phyloP scores from a whole-genome alignment of 2,888 invertebrate species.

The Andrena camellia region DNA sequence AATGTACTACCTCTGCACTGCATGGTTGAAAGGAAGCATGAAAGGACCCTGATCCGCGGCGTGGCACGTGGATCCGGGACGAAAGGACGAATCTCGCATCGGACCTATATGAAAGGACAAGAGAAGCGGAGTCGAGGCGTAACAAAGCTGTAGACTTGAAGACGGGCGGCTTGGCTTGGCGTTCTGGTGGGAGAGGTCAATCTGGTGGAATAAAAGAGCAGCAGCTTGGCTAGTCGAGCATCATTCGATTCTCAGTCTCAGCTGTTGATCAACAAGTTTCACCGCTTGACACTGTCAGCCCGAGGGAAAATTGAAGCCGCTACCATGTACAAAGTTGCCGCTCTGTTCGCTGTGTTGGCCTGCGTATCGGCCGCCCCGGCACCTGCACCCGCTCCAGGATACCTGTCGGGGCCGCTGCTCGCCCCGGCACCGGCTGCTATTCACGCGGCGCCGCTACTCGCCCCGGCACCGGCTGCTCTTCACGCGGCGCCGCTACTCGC shows the following conservation, averaged over 20 bases:
- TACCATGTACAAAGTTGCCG: slow-evolving; percentile 78
- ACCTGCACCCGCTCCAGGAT: slow-evolving; percentile 79
- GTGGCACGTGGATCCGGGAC: slow-evolving; percentile 18
- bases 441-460: slow-evolving; percentile 73
- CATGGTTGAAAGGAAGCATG: slow-evolving; percentile 10
- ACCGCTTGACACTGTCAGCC: neutral
- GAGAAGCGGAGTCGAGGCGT: slow-evolving; percentile 19
- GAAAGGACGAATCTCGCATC: slow-evolving; percentile 20
- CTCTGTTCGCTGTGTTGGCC: slow-evolving; percentile 78
- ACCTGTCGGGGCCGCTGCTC: slow-evolving; percentile 75
- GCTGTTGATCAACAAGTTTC: slow-evolving; percentile 15
- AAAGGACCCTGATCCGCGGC: slow-evolving; percentile 53
- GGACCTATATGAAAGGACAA: neutral
- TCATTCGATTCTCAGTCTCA: slow-evolving; percentile 75
- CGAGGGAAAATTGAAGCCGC: slow-evolving; percentile 2
- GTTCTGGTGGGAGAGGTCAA: slow-evolving; percentile 69
- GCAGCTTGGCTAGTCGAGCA: slow-evolving; percentile 55
- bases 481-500: slow-evolving; percentile 75
- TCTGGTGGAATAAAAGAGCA: slow-evolving; percentile 74
- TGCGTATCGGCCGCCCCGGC: slow-evolving; percentile 85
- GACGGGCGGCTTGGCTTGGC: slow-evolving; percentile 27
- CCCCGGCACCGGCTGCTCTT: slow-evolving; percentile 64
- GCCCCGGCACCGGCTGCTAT: slow-evolving; percentile 80
- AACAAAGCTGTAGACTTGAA: slow-evolving; percentile 7
- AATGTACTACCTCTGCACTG: slow-evolving; percentile 44